Percentiles rank a stretch among this genome's conserved stretches.
Conservation (phyloP, 2,113 vertebrate genomes). For the Pyxicephalus adspersus region DNA sequence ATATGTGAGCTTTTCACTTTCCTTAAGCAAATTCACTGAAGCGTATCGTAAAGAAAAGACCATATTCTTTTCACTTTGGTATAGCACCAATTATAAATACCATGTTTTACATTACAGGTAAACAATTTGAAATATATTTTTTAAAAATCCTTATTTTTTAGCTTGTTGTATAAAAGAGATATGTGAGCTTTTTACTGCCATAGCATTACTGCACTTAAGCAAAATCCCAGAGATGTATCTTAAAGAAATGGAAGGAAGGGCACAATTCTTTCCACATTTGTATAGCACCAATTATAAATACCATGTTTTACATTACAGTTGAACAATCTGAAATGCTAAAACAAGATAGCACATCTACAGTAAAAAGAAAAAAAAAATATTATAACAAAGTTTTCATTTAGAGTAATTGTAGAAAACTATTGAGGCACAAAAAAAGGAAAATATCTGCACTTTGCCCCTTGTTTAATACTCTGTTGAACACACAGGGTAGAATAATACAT, state of each 20-base stretch:
- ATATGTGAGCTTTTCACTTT: not conserved
- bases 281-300: constrained; percentile 12
- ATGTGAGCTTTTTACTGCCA: not conserved
- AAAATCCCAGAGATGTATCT: not conserved
- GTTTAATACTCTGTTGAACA: too few relatives aligned
- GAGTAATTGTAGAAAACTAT: not conserved
- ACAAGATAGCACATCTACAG: not conserved
- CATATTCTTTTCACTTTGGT: not conserved
- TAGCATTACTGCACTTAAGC: constrained; percentile 6
- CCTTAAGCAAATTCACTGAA: constrained; percentile 11
- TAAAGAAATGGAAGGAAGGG: not conserved
- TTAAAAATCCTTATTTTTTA: too few relatives aligned
- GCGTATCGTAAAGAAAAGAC: not conserved
- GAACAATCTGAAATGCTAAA: constrained; percentile 25
- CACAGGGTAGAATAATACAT: too few relatives aligned
- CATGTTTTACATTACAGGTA: not conserved
- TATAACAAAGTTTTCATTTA: not conserved
- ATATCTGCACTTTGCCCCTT: not conserved
- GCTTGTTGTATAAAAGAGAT: not conserved
- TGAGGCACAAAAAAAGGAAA: not conserved
- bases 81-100: constrained; percentile 9
- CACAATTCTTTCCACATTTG: not conserved
- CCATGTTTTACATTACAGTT: not conserved
- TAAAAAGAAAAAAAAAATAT: not conserved
- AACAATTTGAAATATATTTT: constrained; percentile 43